phyloP scores from a whole-genome alignment of 2,888 invertebrate genomes.

The Melitaea athalia region DNA sequence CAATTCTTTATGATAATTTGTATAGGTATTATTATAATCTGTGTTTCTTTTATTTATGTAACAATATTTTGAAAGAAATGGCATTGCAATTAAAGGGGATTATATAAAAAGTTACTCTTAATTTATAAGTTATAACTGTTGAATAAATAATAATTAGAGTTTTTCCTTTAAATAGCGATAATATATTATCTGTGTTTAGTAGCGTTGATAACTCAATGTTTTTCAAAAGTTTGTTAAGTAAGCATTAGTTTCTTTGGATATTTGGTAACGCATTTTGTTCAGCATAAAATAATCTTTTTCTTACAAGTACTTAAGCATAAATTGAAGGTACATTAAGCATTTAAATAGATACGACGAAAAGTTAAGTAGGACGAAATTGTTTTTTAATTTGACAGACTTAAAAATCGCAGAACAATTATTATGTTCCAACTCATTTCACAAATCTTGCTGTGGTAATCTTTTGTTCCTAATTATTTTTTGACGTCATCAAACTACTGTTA shows the following conservation, averaged over 20 bases:
- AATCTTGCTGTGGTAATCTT: conserved; percentile 16
- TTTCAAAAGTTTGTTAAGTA: no score
- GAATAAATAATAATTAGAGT: neutral
- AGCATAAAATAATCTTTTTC: no score
- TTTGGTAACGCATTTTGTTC: no score
- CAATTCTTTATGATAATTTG: neutral
- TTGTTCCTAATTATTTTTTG: conserved; percentile 14
- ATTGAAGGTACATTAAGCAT: no score
- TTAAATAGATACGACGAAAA: no score
- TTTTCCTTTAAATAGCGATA: neutral
- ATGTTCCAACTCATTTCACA: conserved; percentile 18
- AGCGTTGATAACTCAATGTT: no score
- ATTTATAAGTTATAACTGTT: neutral
- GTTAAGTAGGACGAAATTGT: conserved; percentile 2
- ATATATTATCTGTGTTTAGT: neutral
- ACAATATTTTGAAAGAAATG: neutral
- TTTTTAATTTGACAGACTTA: conserved; percentile 17
- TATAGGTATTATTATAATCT: neutral
- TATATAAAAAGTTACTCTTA: neutral
- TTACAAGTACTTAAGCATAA: no score
- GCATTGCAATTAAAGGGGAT: neutral
- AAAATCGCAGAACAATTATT: conserved; percentile 27
- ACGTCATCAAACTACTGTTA: neutral
- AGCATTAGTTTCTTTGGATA: no score
- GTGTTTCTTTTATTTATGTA: neutral